These are phyloP conservation scores for Ceratina australensis DNA, from an alignment of 1,140 invertebrate species.

Conservation along the genomic window DNA sequence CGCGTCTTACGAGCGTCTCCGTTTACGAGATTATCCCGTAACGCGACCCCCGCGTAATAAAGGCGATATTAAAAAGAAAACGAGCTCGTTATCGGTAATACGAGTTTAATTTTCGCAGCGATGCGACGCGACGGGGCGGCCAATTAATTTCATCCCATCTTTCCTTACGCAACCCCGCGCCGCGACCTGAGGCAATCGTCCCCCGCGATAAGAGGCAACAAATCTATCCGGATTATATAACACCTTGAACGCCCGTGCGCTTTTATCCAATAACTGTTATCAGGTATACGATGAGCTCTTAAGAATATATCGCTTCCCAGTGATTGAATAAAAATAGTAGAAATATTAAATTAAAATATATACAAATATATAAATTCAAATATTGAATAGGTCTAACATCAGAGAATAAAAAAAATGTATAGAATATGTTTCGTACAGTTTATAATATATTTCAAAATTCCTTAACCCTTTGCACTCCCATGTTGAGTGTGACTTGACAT, in stretches of 20 bases:
- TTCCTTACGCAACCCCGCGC: conserved; percentile 18
- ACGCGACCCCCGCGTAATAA: neutral
- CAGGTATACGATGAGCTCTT: neutral
- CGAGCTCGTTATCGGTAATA: neutral
- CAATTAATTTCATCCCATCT: conserved; percentile 15
- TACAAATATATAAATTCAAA: no score
- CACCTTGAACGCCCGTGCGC: neutral
- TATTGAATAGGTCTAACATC: no score
- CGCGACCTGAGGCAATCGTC: neutral
- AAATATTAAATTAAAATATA: no score
- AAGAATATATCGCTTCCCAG: neutral
- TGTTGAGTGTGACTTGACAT: no score
- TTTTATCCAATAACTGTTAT: neutral
- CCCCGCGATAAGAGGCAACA: conserved; percentile 6
- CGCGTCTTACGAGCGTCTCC: neutral
- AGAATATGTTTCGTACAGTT: no score
- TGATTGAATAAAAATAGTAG: no score
- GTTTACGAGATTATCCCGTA: neutral
- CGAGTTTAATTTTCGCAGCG: neutral
- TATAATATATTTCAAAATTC: no score
- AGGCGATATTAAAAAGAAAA: conserved; percentile 7
- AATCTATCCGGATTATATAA: conserved; percentile 13
- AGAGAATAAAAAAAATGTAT: no score
- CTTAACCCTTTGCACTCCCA: no score
- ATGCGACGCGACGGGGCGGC: no score